A percentile compares a stretch with the other conserved stretches of the same genome.
These are phyloP conservation scores for Apotomis betuletana DNA, from an alignment of 2,888 invertebrate species.

Conservation along the genomic window DNA sequence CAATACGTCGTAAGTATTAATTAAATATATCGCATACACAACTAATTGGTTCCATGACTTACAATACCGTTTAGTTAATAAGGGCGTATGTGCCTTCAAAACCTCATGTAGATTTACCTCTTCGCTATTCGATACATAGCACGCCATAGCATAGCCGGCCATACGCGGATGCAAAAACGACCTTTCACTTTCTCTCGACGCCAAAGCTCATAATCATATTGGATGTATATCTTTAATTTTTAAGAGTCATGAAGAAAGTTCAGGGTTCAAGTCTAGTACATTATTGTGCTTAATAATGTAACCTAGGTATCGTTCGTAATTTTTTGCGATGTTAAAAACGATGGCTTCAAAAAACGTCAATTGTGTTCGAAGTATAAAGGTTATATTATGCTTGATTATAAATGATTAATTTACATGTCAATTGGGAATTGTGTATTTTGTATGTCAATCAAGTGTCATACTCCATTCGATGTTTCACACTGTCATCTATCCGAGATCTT, in stretches of 20 bases:
- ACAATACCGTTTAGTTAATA: background rate
- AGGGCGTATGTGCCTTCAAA: background rate
- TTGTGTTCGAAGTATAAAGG: too few species aligned
- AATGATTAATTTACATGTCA: too few species aligned
- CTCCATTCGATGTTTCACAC: too few species aligned
- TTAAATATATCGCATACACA: background rate
- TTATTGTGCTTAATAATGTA: background rate
- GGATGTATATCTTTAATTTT: conserved; percentile 7
- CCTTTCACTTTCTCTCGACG: conserved; percentile 73
- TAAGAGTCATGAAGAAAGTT: conserved; percentile 25
- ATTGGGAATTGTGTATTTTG: too few species aligned
- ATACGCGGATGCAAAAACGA: conserved; percentile 55
- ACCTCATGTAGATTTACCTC: background rate
- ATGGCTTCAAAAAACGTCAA: background rate
- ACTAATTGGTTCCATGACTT: background rate
- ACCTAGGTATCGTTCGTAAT: background rate
- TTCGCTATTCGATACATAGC: background rate
- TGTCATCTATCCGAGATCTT: too few species aligned
- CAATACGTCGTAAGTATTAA: background rate
- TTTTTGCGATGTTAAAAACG: background rate
- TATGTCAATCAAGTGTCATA: too few species aligned
- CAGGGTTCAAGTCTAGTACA: background rate
- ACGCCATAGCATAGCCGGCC: conserved; percentile 14
- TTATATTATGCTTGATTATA: too few species aligned
- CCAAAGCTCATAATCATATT: conserved; percentile 44